A percentile compares a stretch with the other conserved stretches of the same genome.
These are phyloP conservation scores for Eurytoma californica DNA, from an alignment of 2,888 invertebrate species.

Conservation along the genomic window DNA sequence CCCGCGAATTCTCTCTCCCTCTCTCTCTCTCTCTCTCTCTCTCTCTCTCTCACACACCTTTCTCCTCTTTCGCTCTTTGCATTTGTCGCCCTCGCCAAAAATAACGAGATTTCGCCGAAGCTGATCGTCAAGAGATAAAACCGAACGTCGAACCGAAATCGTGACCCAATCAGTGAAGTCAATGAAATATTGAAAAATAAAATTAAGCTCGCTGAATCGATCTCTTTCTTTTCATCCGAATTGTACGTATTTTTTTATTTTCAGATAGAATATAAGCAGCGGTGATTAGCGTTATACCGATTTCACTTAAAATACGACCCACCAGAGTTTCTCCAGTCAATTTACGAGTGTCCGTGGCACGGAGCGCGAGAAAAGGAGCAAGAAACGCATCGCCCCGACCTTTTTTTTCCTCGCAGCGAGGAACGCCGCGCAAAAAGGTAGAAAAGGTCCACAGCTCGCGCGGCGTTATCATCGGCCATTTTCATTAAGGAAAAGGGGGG, in stretches of 20 bases:
- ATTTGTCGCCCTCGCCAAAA: conserved; percentile 24
- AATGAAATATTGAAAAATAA: neutral
- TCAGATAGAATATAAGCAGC: too few species aligned
- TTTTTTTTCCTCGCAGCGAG: neutral
- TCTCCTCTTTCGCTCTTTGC: neutral
- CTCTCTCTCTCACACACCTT: neutral
- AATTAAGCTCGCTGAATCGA: too few species aligned
- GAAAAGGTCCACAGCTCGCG: neutral
- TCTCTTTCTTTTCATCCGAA: too few species aligned
- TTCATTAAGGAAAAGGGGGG: conserved; percentile 43
- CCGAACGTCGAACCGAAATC: conserved; percentile 12
- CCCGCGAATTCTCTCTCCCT: conserved; percentile 5
- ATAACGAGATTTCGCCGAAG: conserved; percentile 45
- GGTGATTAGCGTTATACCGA: too few species aligned
- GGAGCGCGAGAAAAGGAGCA: too few species aligned
- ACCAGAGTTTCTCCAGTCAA: too few species aligned
- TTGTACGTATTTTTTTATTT: too few species aligned
- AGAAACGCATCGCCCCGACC: neutral
- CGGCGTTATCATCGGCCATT: conserved; percentile 49
- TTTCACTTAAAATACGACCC: too few species aligned
- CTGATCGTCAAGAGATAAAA: conserved; percentile 29
- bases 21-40: neutral
- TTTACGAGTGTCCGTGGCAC: too few species aligned
- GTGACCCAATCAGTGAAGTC: neutral
- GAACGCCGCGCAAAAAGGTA: neutral